These are phyloP conservation scores for Acrocera orbiculus DNA, from an alignment of 2,888 invertebrate genomes.

Conservation along the genomic window DNA sequence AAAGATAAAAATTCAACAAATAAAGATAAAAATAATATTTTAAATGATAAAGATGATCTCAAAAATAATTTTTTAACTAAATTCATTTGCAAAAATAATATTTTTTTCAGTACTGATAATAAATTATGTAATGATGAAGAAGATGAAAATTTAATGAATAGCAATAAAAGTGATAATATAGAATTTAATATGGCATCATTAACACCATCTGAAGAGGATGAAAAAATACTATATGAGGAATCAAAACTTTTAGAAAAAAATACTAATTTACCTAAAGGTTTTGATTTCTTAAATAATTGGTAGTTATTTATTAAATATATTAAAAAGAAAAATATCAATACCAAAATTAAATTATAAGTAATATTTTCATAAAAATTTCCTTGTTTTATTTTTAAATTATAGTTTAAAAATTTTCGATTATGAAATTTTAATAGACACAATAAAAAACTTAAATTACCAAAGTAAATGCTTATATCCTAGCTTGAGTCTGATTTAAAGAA, in stretches of 20 bases:
- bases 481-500: no score
- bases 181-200: conserved; percentile 15
- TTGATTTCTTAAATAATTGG: conserved; percentile 24
- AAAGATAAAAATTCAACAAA: not conserved
- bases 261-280: conserved; percentile 17
- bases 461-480: no score
- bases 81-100: conserved; percentile 8
- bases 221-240: conserved; percentile 16
- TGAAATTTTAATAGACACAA: no score
- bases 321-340: no score
- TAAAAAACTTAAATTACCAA: no score
- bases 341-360: no score
- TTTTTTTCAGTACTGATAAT: conserved; percentile 4
- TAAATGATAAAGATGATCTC: not conserved
- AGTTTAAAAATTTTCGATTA: no score
- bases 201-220: conserved; percentile 11
- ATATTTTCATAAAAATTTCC: no score
- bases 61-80: conserved; percentile 6
- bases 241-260: conserved; percentile 16
- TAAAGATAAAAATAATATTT: not conserved
- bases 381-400: no score
- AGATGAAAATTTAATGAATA: conserved; percentile 11
- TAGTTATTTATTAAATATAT: no score
- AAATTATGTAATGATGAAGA: conserved; percentile 9
- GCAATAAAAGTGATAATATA: conserved; percentile 13